Conservation (phyloP, 2,797 vertebrate species). For the Anas georgica region DNA sequence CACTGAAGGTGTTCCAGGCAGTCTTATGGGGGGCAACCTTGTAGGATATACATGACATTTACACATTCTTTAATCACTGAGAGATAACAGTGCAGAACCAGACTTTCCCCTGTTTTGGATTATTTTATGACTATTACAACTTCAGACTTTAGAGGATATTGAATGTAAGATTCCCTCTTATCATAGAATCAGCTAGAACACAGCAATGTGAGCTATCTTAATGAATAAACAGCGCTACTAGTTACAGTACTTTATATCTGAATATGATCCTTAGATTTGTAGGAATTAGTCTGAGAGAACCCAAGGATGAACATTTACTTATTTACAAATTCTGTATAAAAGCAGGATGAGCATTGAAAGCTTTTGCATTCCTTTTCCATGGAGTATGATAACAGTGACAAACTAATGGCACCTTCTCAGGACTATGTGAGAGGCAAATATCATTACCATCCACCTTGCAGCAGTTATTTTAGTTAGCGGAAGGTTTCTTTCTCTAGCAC, state of each 20-base stretch:
- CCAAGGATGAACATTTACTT: not conserved
- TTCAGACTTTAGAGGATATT: not conserved
- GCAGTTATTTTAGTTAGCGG: not conserved
- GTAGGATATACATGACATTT: not conserved
- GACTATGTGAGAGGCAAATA: rapidly evolving
- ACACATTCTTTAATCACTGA: not conserved
- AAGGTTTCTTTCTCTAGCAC: not conserved
- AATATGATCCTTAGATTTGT: not conserved
- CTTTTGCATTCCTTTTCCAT: not conserved
- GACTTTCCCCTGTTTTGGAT: not conserved
- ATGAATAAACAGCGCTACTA: not conserved
- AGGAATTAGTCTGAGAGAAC: not conserved
- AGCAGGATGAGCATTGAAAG: rapidly evolving
- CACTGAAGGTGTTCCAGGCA: not conserved
- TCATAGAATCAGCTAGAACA: not conserved
- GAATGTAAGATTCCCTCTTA: not conserved
- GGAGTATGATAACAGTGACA: not conserved
- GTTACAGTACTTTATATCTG: not conserved
- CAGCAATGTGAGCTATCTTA: not conserved
- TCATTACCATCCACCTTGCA: not conserved
- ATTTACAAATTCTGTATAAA: rapidly evolving
- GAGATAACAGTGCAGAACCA: not conserved
- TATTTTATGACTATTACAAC: not conserved
- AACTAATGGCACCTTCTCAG: not conserved
- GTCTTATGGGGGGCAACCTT: not conserved